Conservation (phyloP, 35 echinoderm and acorn worm species). For the Eucidaris tribuloides region DNA sequence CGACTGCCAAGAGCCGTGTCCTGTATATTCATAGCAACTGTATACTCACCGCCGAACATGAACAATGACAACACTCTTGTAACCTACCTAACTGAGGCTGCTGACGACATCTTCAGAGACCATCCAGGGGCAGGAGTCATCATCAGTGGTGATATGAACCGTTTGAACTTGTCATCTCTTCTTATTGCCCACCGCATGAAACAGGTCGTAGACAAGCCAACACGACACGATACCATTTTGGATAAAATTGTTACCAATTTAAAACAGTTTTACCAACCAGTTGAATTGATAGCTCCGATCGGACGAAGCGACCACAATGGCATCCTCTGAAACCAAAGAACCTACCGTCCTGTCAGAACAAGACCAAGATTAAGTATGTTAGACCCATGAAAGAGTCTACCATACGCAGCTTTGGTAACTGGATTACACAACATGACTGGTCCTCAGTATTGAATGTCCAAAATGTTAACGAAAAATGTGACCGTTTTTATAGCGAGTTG, state of each 20-base stretch:
- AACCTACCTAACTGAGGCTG: not conserved
- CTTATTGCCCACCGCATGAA: not conserved
- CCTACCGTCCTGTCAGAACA: not conserved
- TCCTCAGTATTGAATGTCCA: not conserved
- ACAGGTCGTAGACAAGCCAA: constrained; percentile 12
- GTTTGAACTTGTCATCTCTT: not conserved
- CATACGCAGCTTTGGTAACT: constrained; percentile 3
- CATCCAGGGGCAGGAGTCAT: constrained; percentile 39
- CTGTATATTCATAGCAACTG: constrained; percentile 9
- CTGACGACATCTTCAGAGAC: constrained; percentile 28
- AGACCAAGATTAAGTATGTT: not conserved
- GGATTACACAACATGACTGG: constrained; percentile 30
- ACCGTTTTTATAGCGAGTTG: not conserved
- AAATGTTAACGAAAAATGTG: not conserved
- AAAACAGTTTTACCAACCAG: not conserved
- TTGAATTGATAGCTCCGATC: constrained; percentile 27
- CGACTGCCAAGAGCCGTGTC: constrained; percentile 24
- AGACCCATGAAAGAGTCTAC: constrained; percentile 17
- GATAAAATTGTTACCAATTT: constrained; percentile 43
- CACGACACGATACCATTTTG: not conserved
- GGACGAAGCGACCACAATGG: constrained; percentile 40
- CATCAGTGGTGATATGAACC: constrained; percentile 36
- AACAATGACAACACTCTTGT: not conserved
- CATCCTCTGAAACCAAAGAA: not conserved
- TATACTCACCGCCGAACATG: constrained; percentile 5